These are phyloP conservation scores for Cebus imitator DNA, from an alignment of 2,113 vertebrate species.

Conservation along the genomic window DNA sequence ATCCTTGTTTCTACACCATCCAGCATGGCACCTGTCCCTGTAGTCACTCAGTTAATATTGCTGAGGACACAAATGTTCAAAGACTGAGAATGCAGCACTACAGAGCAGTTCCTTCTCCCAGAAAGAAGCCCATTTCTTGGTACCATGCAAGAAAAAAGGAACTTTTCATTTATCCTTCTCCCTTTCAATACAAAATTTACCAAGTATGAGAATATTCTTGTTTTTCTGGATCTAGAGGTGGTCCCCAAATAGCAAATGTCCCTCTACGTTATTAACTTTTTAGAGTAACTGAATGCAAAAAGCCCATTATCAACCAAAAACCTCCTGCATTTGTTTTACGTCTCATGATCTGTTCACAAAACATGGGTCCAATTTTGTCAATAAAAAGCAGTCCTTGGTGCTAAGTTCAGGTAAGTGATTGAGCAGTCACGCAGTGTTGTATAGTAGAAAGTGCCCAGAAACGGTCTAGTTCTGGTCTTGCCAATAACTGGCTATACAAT, in stretches of 20 bases:
- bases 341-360: neutral
- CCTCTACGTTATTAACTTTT: neutral
- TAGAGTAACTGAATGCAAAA: neutral
- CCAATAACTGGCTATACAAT: neutral
- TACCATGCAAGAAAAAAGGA: neutral
- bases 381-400: neutral
- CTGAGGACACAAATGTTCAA: neutral
- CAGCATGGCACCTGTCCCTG: neutral
- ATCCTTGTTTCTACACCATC: neutral
- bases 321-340: neutral
- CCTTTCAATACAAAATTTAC: neutral
- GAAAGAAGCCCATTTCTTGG: neutral
- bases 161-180: neutral
- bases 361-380: neutral
- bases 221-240: neutral
- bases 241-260: neutral
- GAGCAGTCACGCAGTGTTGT: neutral
- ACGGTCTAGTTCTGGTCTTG: neutral
- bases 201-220: neutral
- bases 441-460: neutral
- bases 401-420: neutral
- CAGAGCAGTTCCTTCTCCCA: neutral
- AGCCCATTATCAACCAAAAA: neutral
- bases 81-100: neutral
- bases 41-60: neutral